Percentiles rank a stretch among this genome's conserved stretches.
Evolutionary conservation across 2,113 vertebrate species (phyloP).

Genomic region (Pipa parva): DNA sequence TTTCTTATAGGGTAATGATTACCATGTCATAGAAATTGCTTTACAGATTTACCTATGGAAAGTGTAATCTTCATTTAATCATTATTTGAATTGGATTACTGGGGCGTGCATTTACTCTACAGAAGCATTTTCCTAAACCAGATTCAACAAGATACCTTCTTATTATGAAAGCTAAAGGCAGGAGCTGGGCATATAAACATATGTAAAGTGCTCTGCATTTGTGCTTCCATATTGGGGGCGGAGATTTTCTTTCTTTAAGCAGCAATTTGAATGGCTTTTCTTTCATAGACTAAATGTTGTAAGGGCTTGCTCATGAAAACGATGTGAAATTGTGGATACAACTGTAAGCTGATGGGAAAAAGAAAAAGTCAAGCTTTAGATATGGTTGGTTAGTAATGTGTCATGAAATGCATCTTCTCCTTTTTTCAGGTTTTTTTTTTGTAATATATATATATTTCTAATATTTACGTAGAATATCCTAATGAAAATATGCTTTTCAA

Average conservation of each 20-base stretch:
- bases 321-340: slow-evolving; percentile 43
- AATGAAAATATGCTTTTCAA: slow-evolving; percentile 40
- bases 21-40: slow-evolving; percentile 81
- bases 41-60: slow-evolving; percentile 62
- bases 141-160: slow-evolving; percentile 69
- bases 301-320: slow-evolving; percentile 40
- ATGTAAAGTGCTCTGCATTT: slow-evolving; percentile 61
- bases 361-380: slow-evolving; percentile 7
- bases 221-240: slow-evolving; percentile 68
- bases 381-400: slow-evolving; percentile 26
- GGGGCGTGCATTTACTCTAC: slow-evolving; percentile 71
- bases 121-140: slow-evolving; percentile 72
- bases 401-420: slow-evolving; percentile 5
- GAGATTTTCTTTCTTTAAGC: slow-evolving; percentile 54
- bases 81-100: slow-evolving; percentile 57
- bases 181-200: slow-evolving; percentile 63
- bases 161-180: slow-evolving; percentile 21
- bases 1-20: slow-evolving; percentile 80
- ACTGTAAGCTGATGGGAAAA: slow-evolving; percentile 38
- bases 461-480: slow-evolving; percentile 36
- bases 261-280: slow-evolving; percentile 56
- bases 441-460: slow-evolving; percentile 31
- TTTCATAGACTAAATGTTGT: slow-evolving; percentile 40
- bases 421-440: slow-evolving; percentile 13
- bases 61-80: too few species aligned